Evolutionary conservation across 2,113 vertebrate species (phyloP), one percentile per base, ranked within the genome.

Genomic region (Columbina picui): DNA sequence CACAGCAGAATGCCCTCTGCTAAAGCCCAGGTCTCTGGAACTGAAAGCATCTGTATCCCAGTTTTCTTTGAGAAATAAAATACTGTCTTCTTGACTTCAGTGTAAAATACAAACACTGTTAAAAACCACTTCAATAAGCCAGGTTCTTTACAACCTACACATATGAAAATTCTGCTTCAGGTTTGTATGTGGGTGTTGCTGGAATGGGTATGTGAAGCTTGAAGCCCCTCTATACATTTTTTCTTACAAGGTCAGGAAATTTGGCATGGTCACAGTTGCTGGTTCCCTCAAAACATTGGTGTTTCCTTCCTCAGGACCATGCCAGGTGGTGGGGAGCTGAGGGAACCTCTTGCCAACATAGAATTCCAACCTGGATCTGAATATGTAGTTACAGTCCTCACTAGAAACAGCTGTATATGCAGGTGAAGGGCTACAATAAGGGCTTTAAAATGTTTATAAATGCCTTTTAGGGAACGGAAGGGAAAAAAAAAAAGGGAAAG

Each of bases 221-320:
- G 52, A 7, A 68, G 21, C 38, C 34, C 93, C 30, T 92, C 67
- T 19, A 12, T 34, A 20, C 25, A 32, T 93, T 61, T 91, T 91
- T 73, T 60, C 34, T 70, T 34, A 29, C 18, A 74, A 91, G 63
- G 52, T 80, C 85, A 71, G 77, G 60, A 95, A 92, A 87, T 76
- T 73, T 34, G 68, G 15, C 74, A 60, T 32, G 17, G 23, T 80
- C 89, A 52, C 75, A 91, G 34, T 41, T 36, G 12, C 6, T 27
- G 39, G 52, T 50, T 78, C 30, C 26, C 39, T 39, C 56, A 49
- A 38, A 81, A 43, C 3, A 0, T 2, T 3, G 8, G 1, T 36
- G 16, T 77, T 80, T 34, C 8, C 20, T 77, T 32, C n/a, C 41
- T 53, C 19, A 59, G 47, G 61, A 53, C 36, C n/a, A 2, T 25